These are phyloP conservation scores for Lepas anatifera DNA, from an alignment of 2,888 invertebrate genomes.

Conservation along the genomic window DNA sequence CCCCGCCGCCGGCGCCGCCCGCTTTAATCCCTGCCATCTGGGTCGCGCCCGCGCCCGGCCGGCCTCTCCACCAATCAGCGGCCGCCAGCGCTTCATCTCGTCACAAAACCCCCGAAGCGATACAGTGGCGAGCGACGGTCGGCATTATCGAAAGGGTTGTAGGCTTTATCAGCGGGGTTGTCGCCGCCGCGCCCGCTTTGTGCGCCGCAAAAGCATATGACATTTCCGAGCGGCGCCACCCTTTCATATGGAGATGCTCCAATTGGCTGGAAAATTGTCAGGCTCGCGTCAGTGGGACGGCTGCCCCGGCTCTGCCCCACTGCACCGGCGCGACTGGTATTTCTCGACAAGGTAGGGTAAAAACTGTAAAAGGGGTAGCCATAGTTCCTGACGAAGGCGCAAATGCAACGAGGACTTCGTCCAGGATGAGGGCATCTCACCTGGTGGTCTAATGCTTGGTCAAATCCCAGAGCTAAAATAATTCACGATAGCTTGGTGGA, in stretches of 20 bases:
- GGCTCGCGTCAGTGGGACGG: too few species aligned
- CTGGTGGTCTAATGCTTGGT: too few species aligned
- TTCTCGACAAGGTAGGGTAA: too few species aligned
- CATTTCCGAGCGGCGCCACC: neutral
- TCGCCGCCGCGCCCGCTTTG: neutral
- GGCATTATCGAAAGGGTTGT: constrained; percentile 13
- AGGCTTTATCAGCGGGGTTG: too few species aligned
- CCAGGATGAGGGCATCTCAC: too few species aligned
- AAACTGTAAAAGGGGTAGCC: too few species aligned
- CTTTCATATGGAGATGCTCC: constrained; percentile 14
- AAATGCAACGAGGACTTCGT: too few species aligned
- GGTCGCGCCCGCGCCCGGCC: neutral
- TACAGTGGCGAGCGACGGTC: neutral
- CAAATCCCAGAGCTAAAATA: too few species aligned
- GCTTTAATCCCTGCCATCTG: constrained; percentile 7
- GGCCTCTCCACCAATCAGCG: neutral
- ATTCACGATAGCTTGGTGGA: too few species aligned
- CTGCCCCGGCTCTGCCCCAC: too few species aligned
- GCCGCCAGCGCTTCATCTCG: neutral
- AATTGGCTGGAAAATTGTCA: constrained; percentile 13
- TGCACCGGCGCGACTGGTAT: too few species aligned
- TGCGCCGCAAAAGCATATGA: constrained; percentile 6
- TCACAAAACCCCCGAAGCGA: neutral
- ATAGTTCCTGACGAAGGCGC: too few species aligned
- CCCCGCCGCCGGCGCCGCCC: neutral